Conservation (phyloP, 1,140 invertebrate species). For the Brachionus rubens region DNA sequence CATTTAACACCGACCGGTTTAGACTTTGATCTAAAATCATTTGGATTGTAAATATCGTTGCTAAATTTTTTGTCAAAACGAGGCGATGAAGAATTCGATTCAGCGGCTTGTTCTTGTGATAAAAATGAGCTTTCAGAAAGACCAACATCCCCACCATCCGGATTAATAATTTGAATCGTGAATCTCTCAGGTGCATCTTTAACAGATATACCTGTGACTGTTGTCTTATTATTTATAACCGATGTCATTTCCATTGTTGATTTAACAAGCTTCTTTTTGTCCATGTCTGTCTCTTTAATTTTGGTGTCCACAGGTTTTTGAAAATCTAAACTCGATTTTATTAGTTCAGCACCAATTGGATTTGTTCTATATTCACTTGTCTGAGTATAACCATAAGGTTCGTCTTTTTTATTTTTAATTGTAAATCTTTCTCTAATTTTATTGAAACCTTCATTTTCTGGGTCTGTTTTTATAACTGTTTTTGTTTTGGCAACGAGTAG, state of each 20-base stretch:
- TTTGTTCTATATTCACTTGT: slow-evolving; percentile 13
- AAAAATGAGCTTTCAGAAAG: too few species aligned
- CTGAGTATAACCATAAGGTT: not conserved
- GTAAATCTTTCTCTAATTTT: slow-evolving; percentile 31
- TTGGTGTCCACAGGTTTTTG: not conserved
- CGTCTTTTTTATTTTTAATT: not conserved
- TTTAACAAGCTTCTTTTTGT: slow-evolving; percentile 18
- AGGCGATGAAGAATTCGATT: not conserved
- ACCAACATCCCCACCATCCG: not conserved
- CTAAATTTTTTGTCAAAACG: not conserved
- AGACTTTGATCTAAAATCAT: not conserved
- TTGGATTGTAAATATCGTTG: not conserved
- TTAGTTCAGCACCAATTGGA: not conserved
- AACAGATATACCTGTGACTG: slow-evolving; percentile 12
- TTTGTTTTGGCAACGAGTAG: not conserved
- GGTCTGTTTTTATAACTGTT: slow-evolving; percentile 9
- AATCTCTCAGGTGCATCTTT: slow-evolving; percentile 29
- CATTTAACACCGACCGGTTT: not conserved
- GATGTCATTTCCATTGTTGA: slow-evolving; percentile 43
- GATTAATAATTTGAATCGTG: slow-evolving; percentile 28
- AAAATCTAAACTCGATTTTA: not conserved
- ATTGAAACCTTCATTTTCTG: not conserved
- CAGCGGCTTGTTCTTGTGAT: too few species aligned
- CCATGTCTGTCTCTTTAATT: not conserved
- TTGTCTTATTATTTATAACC: slow-evolving; percentile 31